phyloP scores from a whole-genome alignment of 2,113 vertebrate genomes.

The Amblyornis subalaris region DNA sequence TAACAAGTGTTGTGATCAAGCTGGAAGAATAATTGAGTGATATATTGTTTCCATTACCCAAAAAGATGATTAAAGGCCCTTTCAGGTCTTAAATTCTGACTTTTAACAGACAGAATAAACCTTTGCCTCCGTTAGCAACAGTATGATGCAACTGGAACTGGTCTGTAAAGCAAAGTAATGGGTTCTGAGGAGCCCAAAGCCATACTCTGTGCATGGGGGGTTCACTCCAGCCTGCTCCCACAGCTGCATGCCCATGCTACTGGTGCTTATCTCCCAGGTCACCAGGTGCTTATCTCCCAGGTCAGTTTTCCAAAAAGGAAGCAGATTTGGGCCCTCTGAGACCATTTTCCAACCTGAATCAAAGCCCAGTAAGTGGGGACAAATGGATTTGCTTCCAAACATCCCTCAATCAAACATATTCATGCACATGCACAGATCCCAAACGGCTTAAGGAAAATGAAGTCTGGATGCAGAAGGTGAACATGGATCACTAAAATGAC shows the following conservation, averaged over 20 bases:
- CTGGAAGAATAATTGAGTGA: not conserved
- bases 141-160: not conserved
- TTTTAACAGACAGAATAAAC: not conserved
- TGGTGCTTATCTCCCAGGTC: not conserved
- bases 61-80: not conserved
- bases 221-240: not conserved
- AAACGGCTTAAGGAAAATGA: not conserved
- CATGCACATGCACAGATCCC: fast-evolving
- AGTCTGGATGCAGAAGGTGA: not conserved
- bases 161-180: not conserved
- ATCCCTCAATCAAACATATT: not conserved
- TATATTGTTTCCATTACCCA: not conserved
- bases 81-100: not conserved
- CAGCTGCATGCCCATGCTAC: fast-evolving
- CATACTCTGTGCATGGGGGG: fast-evolving
- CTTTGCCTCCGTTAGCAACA: fast-evolving
- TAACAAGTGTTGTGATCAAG: not conserved
- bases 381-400: not conserved
- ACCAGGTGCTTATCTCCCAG: not conserved
- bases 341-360: not conserved
- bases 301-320: not conserved
- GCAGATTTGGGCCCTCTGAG: not conserved
- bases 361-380: not conserved
- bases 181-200: not conserved
- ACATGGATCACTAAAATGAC: not conserved